Evolutionary conservation across 2,888 invertebrate species (phyloP).

Genomic region (Nysson spinosus): DNA sequence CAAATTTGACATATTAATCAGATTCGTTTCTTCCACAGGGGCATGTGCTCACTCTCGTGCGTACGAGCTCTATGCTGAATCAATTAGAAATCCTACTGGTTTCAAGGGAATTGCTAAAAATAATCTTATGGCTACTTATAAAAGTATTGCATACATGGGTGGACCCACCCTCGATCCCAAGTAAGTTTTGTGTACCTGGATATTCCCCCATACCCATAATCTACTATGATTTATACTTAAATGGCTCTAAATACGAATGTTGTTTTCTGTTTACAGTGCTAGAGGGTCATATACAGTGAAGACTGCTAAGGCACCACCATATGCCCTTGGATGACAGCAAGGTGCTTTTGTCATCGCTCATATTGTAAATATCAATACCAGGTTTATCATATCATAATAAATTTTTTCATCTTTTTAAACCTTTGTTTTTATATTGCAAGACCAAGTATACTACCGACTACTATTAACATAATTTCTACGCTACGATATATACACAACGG

Average conservation of each 20-base stretch:
- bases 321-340: slow-evolving; percentile 9
- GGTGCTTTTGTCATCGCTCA: neutral
- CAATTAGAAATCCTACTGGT: slow-evolving; percentile 26
- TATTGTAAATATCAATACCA: neutral
- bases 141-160: slow-evolving; percentile 50
- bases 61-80: slow-evolving; percentile 42
- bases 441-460: too few species aligned
- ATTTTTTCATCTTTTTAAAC: neutral
- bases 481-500: too few species aligned
- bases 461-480: too few species aligned
- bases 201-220: neutral
- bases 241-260: neutral
- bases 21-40: slow-evolving; percentile 18
- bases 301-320: slow-evolving; percentile 29
- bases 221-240: neutral
- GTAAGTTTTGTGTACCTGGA: slow-evolving; percentile 25
- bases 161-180: slow-evolving; percentile 29
- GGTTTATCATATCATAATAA: neutral
- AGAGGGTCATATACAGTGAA: slow-evolving; percentile 31
- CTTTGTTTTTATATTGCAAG: neutral
- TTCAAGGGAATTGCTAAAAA: slow-evolving; percentile 8
- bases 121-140: neutral
- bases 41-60: slow-evolving; percentile 41
- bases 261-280: slow-evolving; percentile 33
- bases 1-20: neutral